Evolutionary conservation across 2,888 invertebrate species (phyloP), one percentile per base, ranked within the genome.

Genomic region (Nipponacmea schrenckii): DNA sequence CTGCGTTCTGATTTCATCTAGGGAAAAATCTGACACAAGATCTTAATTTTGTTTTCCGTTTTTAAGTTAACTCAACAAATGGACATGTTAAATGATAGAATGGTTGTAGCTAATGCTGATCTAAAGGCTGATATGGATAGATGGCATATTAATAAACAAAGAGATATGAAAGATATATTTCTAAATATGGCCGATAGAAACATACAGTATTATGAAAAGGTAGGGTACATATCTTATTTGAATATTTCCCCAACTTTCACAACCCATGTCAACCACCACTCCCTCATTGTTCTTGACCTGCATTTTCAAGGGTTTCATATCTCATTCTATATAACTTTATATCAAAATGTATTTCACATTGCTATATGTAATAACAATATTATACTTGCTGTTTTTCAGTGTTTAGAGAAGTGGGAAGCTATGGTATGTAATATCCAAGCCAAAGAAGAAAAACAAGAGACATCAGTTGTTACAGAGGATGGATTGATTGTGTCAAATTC

Each of bases 61-160:
- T 63, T 72, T 12, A 75, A 90, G 90, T 82, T 88, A 64, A 89
- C 88, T 69, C 92, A 92, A 44, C 84, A 86, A 71, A 86, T 86
- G 81, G 89, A 88, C 72, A 77, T 69, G 65, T 78, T 87, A 68
- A 87, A 87, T 84, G 93, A 93, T 86, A 91, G 91, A 80, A 89
- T 92, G 64, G 93, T 93, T 84, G 92, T 92, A 82, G 92, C 93
- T 0, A 93, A 93, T 84, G 92, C 93, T 84, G 92, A 93, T 83
- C 87, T 93, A 44, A 90, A 92, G 68, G 92, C 93, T 62, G 93
- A 93, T 85, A 87, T 93, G 74, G 92, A 92, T 68, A 90, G 93
- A 72, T 93, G 93, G 93, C 92, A 92, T 77, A 83, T 89, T 46
- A 93, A 92, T 78, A 93, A 93, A 83, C 91, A 91, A 73, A 89